Evolutionary conservation across 2,113 vertebrate genomes (phyloP).

Genomic region (Ia io): DNA sequence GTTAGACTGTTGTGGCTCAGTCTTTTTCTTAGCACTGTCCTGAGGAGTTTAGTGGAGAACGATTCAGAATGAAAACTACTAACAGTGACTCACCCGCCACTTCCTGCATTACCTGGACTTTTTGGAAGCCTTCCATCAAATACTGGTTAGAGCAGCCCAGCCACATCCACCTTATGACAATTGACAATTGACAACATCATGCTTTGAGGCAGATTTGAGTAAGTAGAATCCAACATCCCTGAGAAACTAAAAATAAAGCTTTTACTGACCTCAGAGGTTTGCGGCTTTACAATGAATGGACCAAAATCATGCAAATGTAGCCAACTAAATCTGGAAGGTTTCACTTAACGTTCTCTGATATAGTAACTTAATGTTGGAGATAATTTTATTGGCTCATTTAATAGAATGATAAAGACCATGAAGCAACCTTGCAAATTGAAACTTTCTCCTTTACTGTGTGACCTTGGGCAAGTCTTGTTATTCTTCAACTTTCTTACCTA

Average conservation of each 20-base stretch:
- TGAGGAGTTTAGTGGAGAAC: not conserved
- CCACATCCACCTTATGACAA: not conserved
- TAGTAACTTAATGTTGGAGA: not conserved
- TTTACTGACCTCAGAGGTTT: conserved; percentile 25
- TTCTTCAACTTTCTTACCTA: conserved; percentile 1
- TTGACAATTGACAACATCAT: not conserved
- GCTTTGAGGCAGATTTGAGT: conserved; percentile 8
- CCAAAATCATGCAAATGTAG: not conserved
- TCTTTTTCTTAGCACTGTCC: not conserved
- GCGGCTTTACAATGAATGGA: not conserved
- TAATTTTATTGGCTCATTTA: not conserved
- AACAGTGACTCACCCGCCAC: conserved; percentile 68
- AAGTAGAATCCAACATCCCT: not conserved
- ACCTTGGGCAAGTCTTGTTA: not conserved
- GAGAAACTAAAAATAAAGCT: conserved; percentile 23
- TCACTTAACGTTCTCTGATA: not conserved
- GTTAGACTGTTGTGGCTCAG: not conserved
- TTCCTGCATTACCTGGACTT: conserved; percentile 61
- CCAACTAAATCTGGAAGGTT: not conserved
- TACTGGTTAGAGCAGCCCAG: not conserved
- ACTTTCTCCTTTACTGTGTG: not conserved
- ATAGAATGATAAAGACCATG: not conserved
- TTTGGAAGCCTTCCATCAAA: conserved; percentile 57
- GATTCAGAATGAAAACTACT: conserved; percentile 34
- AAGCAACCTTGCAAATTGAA: not conserved